Conservation (phyloP, 1,140 invertebrate genomes). For the Brachionus calyciflorus region DNA sequence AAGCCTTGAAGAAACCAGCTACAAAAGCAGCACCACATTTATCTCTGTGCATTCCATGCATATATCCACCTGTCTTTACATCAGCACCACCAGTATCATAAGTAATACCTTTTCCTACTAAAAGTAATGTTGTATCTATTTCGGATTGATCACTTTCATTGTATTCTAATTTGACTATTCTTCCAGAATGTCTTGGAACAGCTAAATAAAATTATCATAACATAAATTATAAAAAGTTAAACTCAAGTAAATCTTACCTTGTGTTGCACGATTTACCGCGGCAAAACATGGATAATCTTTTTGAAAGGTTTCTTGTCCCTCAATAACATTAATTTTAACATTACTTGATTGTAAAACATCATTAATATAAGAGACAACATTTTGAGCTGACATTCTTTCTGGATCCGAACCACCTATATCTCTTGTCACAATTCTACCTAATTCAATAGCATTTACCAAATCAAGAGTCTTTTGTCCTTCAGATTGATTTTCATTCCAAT, state of each 20-base stretch:
- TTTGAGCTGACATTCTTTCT: constrained; percentile 82
- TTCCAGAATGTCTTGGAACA: constrained; percentile 34
- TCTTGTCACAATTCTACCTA: constrained; percentile 56
- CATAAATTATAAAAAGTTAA: neutral
- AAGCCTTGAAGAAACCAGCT: constrained; percentile 83
- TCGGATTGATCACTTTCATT: constrained; percentile 62
- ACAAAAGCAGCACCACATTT: constrained; percentile 92
- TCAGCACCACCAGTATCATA: constrained; percentile 71
- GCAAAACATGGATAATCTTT: constrained; percentile 83
- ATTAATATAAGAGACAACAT: constrained; percentile 75
- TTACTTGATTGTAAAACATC: constrained; percentile 65
- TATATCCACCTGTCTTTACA: constrained; percentile 78
- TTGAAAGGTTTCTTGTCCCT: constrained; percentile 59
- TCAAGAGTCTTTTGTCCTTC: neutral
- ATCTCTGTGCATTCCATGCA: constrained; percentile 92
- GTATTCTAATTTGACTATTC: constrained; percentile 44
- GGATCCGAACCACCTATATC: constrained; percentile 88
- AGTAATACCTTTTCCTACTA: constrained; percentile 94
- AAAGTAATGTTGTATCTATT: constrained; percentile 71
- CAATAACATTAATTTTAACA: constrained; percentile 51
- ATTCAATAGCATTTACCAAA: constrained; percentile 15
- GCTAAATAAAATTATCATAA: neutral
- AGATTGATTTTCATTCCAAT: neutral
- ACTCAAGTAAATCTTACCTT: constrained; percentile 49
- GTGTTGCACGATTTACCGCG: constrained; percentile 83